Evolutionary conservation across 2,888 invertebrate genomes (phyloP), one percentile per base, ranked within the genome.

Genomic region (Lacanobia oleracea): DNA sequence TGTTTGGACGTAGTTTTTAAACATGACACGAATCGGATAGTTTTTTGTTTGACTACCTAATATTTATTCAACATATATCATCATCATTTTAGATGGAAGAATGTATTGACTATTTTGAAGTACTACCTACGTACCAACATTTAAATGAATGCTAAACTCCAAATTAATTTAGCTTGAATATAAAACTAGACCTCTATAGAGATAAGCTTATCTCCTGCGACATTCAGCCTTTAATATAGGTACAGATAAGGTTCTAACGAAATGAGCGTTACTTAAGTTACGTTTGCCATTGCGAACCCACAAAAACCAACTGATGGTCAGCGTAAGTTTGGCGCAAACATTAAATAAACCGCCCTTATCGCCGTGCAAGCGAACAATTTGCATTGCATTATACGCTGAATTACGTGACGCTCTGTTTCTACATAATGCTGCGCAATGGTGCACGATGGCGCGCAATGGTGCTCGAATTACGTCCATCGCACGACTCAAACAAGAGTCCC

Each of bases 341-440:
- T 67, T 73, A 69, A 82, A 82, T 65, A 68, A 57, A 57, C 57
- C 45, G 8, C 82, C 56, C 82, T 80, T 80, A 82, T 82, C 79
- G 63, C 57, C 50, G 57, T 60, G 66, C 74, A 82, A 78, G 79
- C 79, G 74, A 73, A 69, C 79, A 78, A 82, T 82, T 80, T 78
- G 79, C 80, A 78, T 82, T 51, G 27, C 61, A 80, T 78, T 80
- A 80, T 64, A 74, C 64, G 48, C 56, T 69, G 79, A 79, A 82
- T 78, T 78, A 82, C 68, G 79, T 82, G 62, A 51, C 59, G 43
- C 66, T n/a, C n/a, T 68, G 78, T 23, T 23, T 71, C 60, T 61
- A 78, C 53, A 50, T 75, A 81, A 69, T 69, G 43, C 64, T 27
- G 53, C 37, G 59, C 63, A 81, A 68, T 72, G 33, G 65, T 68